Conservation (phyloP, 2,797 vertebrate species). For the Neostethus bicornis region DNA sequence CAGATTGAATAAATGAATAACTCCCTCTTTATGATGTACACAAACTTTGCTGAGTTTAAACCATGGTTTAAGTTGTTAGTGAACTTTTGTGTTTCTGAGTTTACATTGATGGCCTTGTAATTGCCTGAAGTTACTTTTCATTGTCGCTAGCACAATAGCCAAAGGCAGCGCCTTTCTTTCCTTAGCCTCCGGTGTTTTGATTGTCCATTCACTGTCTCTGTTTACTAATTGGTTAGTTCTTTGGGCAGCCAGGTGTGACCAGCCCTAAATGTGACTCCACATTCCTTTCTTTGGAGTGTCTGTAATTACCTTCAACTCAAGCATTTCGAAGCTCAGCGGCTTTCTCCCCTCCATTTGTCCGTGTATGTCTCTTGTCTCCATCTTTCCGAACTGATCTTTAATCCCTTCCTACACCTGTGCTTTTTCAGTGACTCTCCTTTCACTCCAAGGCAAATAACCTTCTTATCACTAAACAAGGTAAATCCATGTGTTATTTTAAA, state of each 20-base stretch:
- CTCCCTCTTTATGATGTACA: constrained; percentile 12
- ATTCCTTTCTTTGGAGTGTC: constrained; percentile 73
- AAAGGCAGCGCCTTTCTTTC: constrained; percentile 33
- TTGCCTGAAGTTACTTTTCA: constrained; percentile 16
- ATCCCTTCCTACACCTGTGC: constrained; percentile 74
- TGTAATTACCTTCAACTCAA: constrained; percentile 78
- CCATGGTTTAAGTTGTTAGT: not conserved
- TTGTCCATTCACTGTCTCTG: constrained; percentile 54
- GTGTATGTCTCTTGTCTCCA: constrained; percentile 24
- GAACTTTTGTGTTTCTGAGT: constrained; percentile 2
- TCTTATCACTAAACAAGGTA: constrained; percentile 37
- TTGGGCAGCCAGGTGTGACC: constrained; percentile 75
- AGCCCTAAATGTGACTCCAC: constrained; percentile 69
- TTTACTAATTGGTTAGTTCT: constrained; percentile 67
- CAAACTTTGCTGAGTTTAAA: constrained; percentile 17
- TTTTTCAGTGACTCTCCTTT: constrained; percentile 53
- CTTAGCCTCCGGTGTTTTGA: constrained; percentile 47
- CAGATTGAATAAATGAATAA: constrained; percentile 40
- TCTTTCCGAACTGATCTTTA: constrained; percentile 64
- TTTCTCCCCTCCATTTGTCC: constrained; percentile 73
- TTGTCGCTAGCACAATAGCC: constrained; percentile 26
- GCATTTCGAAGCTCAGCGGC: constrained; percentile 63
- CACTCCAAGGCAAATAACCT: constrained; percentile 54
- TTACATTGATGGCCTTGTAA: not conserved
- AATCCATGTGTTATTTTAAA: constrained; percentile 36